Evolutionary conservation across 2,888 invertebrate species (phyloP), one percentile per base, ranked within the genome.

Genomic region (Ennomos fuscantarius): DNA sequence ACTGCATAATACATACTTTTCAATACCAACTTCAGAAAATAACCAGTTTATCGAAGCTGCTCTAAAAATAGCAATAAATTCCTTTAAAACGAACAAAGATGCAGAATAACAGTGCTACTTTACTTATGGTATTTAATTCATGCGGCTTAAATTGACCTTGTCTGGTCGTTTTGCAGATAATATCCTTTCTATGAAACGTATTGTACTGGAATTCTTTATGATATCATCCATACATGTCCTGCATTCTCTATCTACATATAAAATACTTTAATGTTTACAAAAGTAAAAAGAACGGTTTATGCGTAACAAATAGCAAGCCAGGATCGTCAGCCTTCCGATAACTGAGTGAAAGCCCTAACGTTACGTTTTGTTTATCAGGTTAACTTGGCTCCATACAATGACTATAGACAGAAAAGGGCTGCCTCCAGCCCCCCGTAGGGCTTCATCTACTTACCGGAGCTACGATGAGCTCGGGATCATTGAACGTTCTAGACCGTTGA

Each of bases 361-460:
- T 58, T 62, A 63, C 60, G 63, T 61, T 86, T 86, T 84, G 73
- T 87, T 83, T 72, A 68, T 81, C 89, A 91, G 90, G 90, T 89
- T 67, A 53, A 65, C 50, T 63, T 60, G 62, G 54, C 55, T 34
- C 49, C 56, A 44, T 69, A 86, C 75, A 79, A 91, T 91, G 91
- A 91, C 89, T 58, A 86, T 91, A 76, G 91, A 91, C 71, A 81
- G 79, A 79, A 84, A 86, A 49, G 91, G 90, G 55, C 78, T 84
- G 37, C 91, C 91, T 8, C 91, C 91, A 12, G 83, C 91, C 11
- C 91, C 91, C 0, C 80, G 89, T 47, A 81, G 91, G 41, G 82
- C 83, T 5, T 78, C 87, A 11, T 91, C 91, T 9, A 92, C 92
- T 3, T 93, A 93, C 71, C 82, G 91, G 63, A 93, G 93, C 68